Evolutionary conservation across 2,888 invertebrate genomes (phyloP), one percentile per base, ranked within the genome.

Genomic region (Apodemia mormo): DNA sequence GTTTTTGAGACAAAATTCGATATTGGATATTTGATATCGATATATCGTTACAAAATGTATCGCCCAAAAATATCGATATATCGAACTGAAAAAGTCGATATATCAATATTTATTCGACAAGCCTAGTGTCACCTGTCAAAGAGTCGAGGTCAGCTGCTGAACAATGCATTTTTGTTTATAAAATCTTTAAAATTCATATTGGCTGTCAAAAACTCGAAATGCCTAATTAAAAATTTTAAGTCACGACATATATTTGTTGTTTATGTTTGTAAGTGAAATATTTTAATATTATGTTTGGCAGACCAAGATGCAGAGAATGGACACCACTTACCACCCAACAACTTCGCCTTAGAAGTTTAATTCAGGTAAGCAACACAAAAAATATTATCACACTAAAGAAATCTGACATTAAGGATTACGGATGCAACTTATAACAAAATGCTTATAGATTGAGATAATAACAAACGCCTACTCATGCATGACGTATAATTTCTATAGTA

Each of bases 241-340:
- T 54, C 30, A 61, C 65, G 5, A 9, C 52, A 65, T 65, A 70
- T 61, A 52, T 68, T 69, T 71, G 69, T 74, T 68, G 67, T 70
- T 75, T 75, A 74, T 75, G 71, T 76, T 72, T 71, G 8, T 40
- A 40, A 40, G 65, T 71, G 67, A 71, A 77, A 76, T 79, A 56
- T 56, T 29, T 45, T 45, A 45, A 45, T 30, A 66, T 66, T 85
- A 94, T 94, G 94, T 93, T 94, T 83, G 94, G 94, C 76, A 93
- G 94, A 78, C 96, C 96, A 66, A 94, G 96, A 79, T 96, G 96
- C 86, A 95, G 96, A 82, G 95, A 96, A 88, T 97, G 97, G 96
- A 94, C 96, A 73, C 97, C 97, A 67, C 90, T 98, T 74, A 95
- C 96, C 66, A 96, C 97, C 29, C 98, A 97, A 86, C 98, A 98